A percentile compares a stretch with the other conserved stretches of the same genome.
These are phyloP conservation scores for Sitophilus oryzae DNA, from an alignment of 1,140 invertebrate genomes.

Conservation along the genomic window DNA sequence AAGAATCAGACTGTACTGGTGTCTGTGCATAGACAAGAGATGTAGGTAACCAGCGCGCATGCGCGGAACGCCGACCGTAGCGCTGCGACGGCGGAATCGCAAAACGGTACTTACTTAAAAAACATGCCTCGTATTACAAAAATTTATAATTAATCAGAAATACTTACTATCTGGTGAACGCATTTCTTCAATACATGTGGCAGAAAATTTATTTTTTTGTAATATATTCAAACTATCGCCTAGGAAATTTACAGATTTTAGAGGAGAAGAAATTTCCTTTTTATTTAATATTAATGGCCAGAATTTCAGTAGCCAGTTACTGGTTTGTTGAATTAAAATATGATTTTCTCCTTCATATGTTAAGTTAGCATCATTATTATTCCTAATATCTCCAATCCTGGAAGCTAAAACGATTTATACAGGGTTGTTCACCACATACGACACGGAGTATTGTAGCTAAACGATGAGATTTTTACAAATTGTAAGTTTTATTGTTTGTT, in stretches of 20 bases:
- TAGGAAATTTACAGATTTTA: constrained; percentile 60
- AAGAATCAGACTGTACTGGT: too few species aligned
- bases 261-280: constrained; percentile 50
- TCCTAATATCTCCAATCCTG: constrained; percentile 74
- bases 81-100: too few species aligned
- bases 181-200: constrained; percentile 44
- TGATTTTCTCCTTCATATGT: constrained; percentile 97
- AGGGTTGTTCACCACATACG: too few species aligned
- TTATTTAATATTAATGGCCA: constrained; percentile 49
- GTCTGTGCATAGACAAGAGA: too few species aligned
- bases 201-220: constrained; percentile 46
- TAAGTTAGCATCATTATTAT: constrained; percentile 85
- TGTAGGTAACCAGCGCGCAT: too few species aligned
- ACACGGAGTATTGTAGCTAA: too few species aligned
- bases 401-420: too few species aligned
- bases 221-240: constrained; percentile 51
- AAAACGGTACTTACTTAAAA: too few species aligned
- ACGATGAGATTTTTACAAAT: too few species aligned
- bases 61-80: too few species aligned
- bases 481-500: constrained; percentile 3
- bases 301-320: constrained; percentile 78
- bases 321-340: constrained; percentile 89
- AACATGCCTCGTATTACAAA: too few species aligned
- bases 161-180: constrained; percentile 57
- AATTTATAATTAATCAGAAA: background rate